Conservation (phyloP, 2,113 vertebrate genomes). For the Megatriorchis doriae region DNA sequence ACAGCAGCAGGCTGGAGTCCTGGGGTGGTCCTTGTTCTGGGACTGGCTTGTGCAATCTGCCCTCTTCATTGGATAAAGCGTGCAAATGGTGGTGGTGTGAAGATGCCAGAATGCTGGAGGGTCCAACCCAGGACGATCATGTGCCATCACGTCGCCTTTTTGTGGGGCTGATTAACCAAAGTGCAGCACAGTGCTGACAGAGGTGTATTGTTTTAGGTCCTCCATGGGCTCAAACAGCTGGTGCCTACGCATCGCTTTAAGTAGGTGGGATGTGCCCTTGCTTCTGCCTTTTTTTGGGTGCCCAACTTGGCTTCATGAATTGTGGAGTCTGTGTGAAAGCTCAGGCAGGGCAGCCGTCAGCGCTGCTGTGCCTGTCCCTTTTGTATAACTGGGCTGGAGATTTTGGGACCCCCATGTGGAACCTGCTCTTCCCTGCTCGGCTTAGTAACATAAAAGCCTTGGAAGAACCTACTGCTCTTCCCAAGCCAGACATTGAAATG, state of each 20-base stretch:
- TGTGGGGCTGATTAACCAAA: not conserved
- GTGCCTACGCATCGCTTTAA: rapidly evolving
- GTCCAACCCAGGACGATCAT: not conserved
- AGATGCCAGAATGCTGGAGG: not conserved
- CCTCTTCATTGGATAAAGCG: too few relatives aligned
- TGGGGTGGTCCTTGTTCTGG: not conserved
- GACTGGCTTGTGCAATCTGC: not conserved
- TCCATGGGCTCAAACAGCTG: not conserved
- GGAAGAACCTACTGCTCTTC: not conserved
- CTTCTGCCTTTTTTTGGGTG: not conserved
- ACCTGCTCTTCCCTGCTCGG: not conserved
- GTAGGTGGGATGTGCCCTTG: not conserved
- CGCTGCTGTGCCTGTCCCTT: not conserved
- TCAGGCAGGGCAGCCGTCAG: not conserved
- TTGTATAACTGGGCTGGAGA: not conserved
- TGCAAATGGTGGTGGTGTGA: rapidly evolving
- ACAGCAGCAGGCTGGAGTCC: not conserved
- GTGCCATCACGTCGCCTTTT: rapidly evolving
- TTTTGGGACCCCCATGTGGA: not conserved
- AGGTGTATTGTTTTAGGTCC: not conserved
- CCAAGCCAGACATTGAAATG: not conserved
- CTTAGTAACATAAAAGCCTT: not conserved
- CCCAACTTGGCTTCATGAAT: not conserved
- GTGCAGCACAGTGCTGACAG: not conserved
- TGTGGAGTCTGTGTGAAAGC: not conserved